Percentiles rank a stretch among this genome's conserved stretches.
phyloP scores from a whole-genome alignment of 2,113 vertebrate species.

The Microcebus jonahi region DNA sequence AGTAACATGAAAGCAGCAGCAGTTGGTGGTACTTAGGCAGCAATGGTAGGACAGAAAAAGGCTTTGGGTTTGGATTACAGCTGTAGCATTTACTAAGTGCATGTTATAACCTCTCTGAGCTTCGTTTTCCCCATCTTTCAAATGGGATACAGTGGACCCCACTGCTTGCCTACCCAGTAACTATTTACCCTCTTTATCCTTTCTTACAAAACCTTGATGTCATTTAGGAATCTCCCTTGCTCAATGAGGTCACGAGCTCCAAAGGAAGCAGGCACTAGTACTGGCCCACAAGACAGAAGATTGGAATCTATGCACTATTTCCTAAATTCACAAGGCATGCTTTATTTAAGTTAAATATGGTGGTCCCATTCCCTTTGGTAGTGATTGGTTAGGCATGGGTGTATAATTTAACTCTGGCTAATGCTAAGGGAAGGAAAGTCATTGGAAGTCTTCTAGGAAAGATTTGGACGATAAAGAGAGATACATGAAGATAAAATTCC shows the following conservation, averaged over 20 bases:
- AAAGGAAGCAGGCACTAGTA: not conserved
- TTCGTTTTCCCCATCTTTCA: not conserved
- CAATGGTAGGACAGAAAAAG: conserved; percentile 17
- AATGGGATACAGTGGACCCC: not conserved
- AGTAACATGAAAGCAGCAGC: conserved; percentile 25
- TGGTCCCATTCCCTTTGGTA: not conserved
- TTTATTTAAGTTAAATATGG: not conserved
- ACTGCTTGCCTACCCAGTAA: not conserved
- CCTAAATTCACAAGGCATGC: not conserved
- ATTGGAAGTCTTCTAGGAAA: conserved; percentile 29
- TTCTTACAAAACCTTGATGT: not conserved
- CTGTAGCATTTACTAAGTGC: not conserved
- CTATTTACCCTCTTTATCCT: conserved; percentile 8
- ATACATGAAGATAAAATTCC: conserved; percentile 4
- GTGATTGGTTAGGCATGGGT: not conserved
- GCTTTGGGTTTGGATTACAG: conserved; percentile 20
- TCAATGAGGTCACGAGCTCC: not conserved
- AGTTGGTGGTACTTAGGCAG: conserved; percentile 34
- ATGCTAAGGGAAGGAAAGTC: not conserved
- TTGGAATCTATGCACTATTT: not conserved
- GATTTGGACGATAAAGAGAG: conserved; percentile 9
- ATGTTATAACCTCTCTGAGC: conserved; percentile 1
- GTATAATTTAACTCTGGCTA: conserved; percentile 22
- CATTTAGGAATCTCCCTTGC: not conserved
- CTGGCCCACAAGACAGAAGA: not conserved